Evolutionary conservation across 2,113 vertebrate species (phyloP).

Genomic region (Cynocephalus volans): DNA sequence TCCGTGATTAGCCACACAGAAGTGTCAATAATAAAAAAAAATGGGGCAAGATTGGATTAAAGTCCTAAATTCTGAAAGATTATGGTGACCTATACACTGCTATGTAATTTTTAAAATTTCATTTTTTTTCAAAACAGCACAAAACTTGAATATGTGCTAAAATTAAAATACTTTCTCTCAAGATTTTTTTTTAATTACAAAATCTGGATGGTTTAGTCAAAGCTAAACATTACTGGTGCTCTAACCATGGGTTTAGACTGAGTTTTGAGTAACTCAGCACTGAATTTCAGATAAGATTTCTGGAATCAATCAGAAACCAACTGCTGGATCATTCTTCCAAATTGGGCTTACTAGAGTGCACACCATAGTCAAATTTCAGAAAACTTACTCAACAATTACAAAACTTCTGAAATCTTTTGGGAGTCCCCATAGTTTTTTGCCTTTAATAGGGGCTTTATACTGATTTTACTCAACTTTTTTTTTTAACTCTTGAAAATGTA

Average conservation of each 20-base stretch:
- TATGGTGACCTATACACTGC: neutral
- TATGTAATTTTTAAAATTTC: neutral
- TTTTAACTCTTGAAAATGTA: slow-evolving; percentile 1
- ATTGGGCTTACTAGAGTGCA: neutral
- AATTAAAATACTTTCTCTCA: neutral
- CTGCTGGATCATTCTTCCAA: neutral
- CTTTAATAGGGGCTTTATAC: neutral
- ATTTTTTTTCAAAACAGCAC: neutral
- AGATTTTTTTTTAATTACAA: neutral
- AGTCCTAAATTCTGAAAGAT: neutral
- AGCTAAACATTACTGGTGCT: neutral
- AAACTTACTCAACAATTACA: slow-evolving; percentile 11
- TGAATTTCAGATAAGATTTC: slow-evolving; percentile 1
- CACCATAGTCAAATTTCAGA: neutral
- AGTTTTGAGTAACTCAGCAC: neutral
- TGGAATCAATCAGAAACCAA: neutral
- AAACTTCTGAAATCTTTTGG: slow-evolving; percentile 37
- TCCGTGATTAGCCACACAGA: neutral
- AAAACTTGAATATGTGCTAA: neutral
- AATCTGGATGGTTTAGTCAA: slow-evolving; percentile 10
- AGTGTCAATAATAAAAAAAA: neutral
- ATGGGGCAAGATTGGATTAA: neutral
- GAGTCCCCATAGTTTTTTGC: neutral
- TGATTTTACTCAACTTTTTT: slow-evolving; percentile 7
- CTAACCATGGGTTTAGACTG: neutral